phyloP scores from a whole-genome alignment of 2,888 invertebrate genomes.

The Aspidiotus destructor region DNA sequence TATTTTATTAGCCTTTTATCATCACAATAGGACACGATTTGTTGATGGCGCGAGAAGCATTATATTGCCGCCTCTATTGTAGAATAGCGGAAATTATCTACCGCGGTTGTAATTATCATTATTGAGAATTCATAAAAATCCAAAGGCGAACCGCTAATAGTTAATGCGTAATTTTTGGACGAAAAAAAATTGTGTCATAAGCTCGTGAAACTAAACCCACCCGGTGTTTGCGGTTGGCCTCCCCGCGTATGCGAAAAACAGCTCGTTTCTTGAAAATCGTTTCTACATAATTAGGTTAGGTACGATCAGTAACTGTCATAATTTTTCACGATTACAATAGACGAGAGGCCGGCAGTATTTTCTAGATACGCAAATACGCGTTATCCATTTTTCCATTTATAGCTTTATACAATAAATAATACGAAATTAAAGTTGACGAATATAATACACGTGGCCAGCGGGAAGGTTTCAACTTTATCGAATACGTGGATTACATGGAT shows the following conservation, averaged over 20 bases:
- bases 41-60: neutral
- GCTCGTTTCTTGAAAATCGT: neutral
- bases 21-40: conserved; percentile 4
- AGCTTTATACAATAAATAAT: too few relatives aligned
- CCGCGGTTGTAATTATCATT: neutral
- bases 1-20: neutral
- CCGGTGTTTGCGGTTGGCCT: too few relatives aligned
- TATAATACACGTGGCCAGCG: neutral
- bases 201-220: too few relatives aligned
- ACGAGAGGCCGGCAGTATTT: neutral
- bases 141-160: neutral
- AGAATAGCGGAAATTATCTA: neutral
- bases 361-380: neutral
- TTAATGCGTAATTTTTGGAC: neutral
- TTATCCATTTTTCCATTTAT: neutral
- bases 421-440: neutral
- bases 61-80: neutral
- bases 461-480: neutral
- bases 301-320: conserved; percentile 2
- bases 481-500: too few relatives aligned
- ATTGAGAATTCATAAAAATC: neutral
- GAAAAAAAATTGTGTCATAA: neutral
- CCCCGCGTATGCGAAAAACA: too few relatives aligned
- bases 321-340: neutral
- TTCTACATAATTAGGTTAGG: neutral